Percentiles rank a stretch among this genome's conserved stretches.
These are phyloP conservation scores for Cossypha caffra DNA, from an alignment of 2,797 vertebrate species.

Conservation along the genomic window DNA sequence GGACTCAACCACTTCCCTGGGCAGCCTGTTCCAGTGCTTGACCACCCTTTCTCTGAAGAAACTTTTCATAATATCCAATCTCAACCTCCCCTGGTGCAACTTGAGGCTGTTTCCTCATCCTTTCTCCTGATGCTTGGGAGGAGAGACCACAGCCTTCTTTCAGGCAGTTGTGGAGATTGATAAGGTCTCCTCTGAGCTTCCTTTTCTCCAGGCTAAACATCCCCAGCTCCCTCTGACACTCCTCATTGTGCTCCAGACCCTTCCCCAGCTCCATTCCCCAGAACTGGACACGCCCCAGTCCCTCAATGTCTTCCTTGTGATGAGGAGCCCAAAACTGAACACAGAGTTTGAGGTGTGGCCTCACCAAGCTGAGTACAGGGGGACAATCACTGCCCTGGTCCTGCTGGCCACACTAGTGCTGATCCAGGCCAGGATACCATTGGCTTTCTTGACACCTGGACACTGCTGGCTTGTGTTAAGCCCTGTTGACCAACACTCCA, in stretches of 20 bases:
- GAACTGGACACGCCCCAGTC: rapidly evolving
- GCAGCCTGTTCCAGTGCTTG: background rate
- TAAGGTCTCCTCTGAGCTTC: rapidly evolving
- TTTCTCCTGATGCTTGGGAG: background rate
- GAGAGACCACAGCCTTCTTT: background rate
- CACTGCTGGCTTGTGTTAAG: background rate
- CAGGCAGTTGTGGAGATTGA: rapidly evolving
- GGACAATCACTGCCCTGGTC: background rate
- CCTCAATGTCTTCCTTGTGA: background rate
- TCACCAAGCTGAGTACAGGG: rapidly evolving
- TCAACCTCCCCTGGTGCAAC: rapidly evolving
- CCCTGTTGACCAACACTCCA: background rate
- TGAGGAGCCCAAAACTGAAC: background rate
- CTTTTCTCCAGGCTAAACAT: background rate
- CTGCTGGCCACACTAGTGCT: background rate
- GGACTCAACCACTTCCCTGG: background rate
- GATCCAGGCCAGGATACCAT: background rate
- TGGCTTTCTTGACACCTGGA: background rate
- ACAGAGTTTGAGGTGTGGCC: rapidly evolving
- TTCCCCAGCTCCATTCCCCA: rapidly evolving
- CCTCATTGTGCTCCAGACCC: background rate
- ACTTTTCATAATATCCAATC: background rate
- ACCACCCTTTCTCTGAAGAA: background rate
- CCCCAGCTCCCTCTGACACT: rapidly evolving
- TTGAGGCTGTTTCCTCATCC: background rate